Conservation (phyloP, 2,797 vertebrate species). For the Phaenicophaeus curvirostris region DNA sequence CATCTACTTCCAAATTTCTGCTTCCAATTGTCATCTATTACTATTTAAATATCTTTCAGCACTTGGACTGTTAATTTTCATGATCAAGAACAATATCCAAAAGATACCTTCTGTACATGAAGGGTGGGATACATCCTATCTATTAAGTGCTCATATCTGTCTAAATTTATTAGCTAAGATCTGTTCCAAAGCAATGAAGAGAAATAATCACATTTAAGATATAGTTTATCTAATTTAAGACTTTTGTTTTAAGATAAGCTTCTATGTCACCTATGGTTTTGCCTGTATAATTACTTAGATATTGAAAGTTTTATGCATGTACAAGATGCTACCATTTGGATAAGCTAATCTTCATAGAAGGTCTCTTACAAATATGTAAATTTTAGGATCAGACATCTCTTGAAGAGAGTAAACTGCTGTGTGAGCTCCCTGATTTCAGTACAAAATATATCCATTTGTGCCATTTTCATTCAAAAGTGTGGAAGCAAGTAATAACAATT, state of each 20-base stretch:
- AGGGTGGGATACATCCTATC: neutral
- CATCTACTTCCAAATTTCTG: neutral
- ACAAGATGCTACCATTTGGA: neutral
- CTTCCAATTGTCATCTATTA: neutral
- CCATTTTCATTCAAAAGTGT: neutral
- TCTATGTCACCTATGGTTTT: neutral
- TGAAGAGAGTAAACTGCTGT: neutral
- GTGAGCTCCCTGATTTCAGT: neutral
- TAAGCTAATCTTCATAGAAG: neutral
- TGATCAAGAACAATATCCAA: neutral
- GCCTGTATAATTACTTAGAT: fast-evolving
- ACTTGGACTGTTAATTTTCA: neutral
- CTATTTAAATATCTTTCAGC: neutral
- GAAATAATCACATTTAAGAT: neutral
- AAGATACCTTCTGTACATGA: neutral
- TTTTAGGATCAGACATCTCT: neutral
- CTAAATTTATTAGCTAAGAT: neutral
- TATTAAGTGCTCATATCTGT: neutral
- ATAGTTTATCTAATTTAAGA: neutral
- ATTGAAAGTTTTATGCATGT: neutral
- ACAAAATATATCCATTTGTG: neutral
- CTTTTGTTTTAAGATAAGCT: neutral
- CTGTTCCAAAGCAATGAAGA: neutral
- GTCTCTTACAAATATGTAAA: neutral
- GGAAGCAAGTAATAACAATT: neutral